phyloP scores from a whole-genome alignment of 1,140 invertebrate species.

The Cyphomyrmex costatus region DNA sequence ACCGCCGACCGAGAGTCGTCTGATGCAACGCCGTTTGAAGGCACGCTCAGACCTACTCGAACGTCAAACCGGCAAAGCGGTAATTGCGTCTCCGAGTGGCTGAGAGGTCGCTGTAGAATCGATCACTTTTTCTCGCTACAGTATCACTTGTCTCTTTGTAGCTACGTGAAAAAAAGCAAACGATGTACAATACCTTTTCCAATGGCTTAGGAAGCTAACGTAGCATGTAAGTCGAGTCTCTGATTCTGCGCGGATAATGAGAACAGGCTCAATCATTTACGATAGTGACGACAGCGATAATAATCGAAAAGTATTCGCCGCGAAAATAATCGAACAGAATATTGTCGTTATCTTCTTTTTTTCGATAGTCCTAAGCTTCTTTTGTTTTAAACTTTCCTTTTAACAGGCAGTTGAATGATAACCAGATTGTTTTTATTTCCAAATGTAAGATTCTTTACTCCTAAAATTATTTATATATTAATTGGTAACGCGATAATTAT shows the following conservation, averaged over 20 bases:
- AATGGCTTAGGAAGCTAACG: slow-evolving; percentile 50
- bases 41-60: slow-evolving; percentile 83
- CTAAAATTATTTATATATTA: slow-evolving; percentile 9
- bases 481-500: slow-evolving; percentile 44
- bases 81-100: slow-evolving; percentile 85
- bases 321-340: slow-evolving; percentile 24
- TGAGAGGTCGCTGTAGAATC: slow-evolving; percentile 63
- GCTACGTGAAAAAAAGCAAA: slow-evolving; percentile 50
- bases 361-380: slow-evolving; percentile 45
- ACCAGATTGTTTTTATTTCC: slow-evolving; percentile 53
- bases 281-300: slow-evolving; percentile 65
- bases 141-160: slow-evolving; percentile 71
- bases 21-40: slow-evolving; percentile 92
- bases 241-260: slow-evolving; percentile 52
- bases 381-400: slow-evolving; percentile 56
- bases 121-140: slow-evolving; percentile 69
- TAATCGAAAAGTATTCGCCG: slow-evolving; percentile 44
- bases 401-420: slow-evolving; percentile 50
- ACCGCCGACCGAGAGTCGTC: slow-evolving; percentile 93
- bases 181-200: slow-evolving; percentile 57
- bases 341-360: slow-evolving; percentile 49
- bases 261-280: slow-evolving; percentile 66
- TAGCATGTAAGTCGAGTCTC: slow-evolving; percentile 35
- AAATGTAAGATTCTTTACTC: neutral
- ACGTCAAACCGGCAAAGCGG: slow-evolving; percentile 78